Evolutionary conservation across 1,140 invertebrate species (phyloP), one percentile per base, ranked within the genome.

Genomic region (Calephelis virginiensis): DNA sequence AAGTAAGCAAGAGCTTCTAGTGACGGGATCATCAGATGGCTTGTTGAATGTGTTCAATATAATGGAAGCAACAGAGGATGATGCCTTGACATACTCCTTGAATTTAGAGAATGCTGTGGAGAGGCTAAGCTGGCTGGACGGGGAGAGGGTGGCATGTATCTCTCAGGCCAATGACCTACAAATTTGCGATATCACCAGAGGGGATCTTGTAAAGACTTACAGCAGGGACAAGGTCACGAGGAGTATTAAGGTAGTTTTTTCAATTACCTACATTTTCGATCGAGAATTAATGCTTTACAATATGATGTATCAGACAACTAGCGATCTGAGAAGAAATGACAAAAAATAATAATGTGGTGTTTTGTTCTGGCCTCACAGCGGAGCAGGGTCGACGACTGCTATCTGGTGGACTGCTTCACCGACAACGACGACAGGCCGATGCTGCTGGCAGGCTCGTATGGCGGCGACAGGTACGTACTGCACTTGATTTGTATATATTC

Each of bases 1-100:
- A 48, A 88, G 73, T n/a, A 94, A 96, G 80, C 83, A 92, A 9
- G 93, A 97, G 83, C 86, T 92, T 14, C 79, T 98, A 56, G 93
- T 94, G 53, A 94, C 95, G 0, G 96, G 96, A 0, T 95, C 96
- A 17, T 94, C 94, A 0, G 97, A 98, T 91, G 97, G 97, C 0
- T 90, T 98, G 1, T 94, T 98, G 0, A 98, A 98, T 90, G 80
- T 97, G 14, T 98, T 95, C 85, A 95, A 98, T 83, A 91, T 98
- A 1, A 93, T 92, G 59, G 91, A 97, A 84, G 73, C 91, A 0
- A 92, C 85, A 3, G 97, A 98, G 91, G 96, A 97, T 68, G 95
- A 96, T 82, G 97, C 97, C 0, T 88, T 99, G 1, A 85, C 90
- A 14, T 94, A 94, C 77, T 95, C 95, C 2, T 92, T 97, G n/a